A percentile compares a stretch with the other conserved stretches of the same genome.
phyloP scores from a whole-genome alignment of 2,113 vertebrate species.

The Gymnogyps californianus region DNA sequence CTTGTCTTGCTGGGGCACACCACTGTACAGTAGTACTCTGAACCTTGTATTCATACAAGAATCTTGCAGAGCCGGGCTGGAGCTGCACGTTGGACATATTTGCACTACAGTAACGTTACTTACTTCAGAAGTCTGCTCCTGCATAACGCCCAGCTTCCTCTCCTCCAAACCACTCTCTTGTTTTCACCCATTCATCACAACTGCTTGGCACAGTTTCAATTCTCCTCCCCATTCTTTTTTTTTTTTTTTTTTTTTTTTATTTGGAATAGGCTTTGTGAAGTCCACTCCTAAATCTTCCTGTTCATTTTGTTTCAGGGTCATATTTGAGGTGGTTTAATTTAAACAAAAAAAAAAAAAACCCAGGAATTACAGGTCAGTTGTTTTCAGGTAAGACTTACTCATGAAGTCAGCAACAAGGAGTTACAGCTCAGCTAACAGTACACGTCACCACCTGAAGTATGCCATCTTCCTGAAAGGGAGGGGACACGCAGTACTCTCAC shows the following conservation, averaged over 20 bases:
- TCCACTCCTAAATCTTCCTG: not conserved
- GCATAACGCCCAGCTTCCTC: not conserved
- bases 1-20: not conserved
- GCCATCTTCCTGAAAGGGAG: not conserved
- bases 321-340: not conserved
- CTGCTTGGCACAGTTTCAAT: not conserved
- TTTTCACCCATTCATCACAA: not conserved
- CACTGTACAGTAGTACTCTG: not conserved
- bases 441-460: accelerated
- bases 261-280: not conserved
- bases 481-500: not conserved
- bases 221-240: not conserved
- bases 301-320: not conserved
- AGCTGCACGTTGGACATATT: not conserved
- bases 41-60: not conserved
- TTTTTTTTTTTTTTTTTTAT: not conserved
- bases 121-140: not conserved
- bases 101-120: not conserved
- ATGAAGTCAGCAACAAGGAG: not conserved
- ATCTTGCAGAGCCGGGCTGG: not conserved
- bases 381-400: not conserved
- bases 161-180: not conserved
- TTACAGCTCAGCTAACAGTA: not conserved
- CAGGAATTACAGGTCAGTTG: not conserved
- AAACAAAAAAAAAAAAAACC: not conserved